These are phyloP conservation scores for Ceyx melanurus DNA, from an alignment of 2,113 vertebrate species.

Conservation along the genomic window DNA sequence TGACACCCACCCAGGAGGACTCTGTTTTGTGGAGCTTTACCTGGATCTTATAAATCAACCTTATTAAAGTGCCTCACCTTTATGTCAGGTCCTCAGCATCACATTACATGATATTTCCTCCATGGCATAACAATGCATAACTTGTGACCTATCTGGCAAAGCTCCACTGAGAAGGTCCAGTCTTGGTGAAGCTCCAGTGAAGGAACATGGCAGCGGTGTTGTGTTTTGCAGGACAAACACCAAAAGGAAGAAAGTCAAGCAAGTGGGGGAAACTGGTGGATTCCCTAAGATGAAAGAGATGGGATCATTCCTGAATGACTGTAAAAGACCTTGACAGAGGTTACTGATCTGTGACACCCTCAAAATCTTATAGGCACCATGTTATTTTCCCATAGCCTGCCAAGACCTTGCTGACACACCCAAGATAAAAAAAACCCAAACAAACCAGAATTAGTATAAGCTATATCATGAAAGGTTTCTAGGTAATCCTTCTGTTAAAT, in stretches of 20 bases:
- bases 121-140: background rate
- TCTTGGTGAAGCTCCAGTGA: background rate
- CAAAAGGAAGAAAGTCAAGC: background rate
- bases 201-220: background rate
- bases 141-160: background rate
- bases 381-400: conserved; percentile 19
- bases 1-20: background rate
- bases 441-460: background rate
- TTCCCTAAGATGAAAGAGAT: background rate
- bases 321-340: background rate
- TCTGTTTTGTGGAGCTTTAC: background rate
- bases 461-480: background rate
- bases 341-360: conserved; percentile 25
- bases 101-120: background rate
- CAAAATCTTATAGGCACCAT: conserved; percentile 43
- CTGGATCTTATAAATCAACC: background rate
- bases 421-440: background rate
- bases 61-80: background rate
- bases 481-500: background rate
- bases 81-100: background rate
- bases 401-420: conserved; percentile 30
- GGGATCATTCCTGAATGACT: background rate
- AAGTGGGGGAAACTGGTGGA: background rate
- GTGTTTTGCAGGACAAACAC: background rate
- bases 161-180: background rate